Conservation (phyloP, 2,113 vertebrate species). For the Hemicordylus capensis region DNA sequence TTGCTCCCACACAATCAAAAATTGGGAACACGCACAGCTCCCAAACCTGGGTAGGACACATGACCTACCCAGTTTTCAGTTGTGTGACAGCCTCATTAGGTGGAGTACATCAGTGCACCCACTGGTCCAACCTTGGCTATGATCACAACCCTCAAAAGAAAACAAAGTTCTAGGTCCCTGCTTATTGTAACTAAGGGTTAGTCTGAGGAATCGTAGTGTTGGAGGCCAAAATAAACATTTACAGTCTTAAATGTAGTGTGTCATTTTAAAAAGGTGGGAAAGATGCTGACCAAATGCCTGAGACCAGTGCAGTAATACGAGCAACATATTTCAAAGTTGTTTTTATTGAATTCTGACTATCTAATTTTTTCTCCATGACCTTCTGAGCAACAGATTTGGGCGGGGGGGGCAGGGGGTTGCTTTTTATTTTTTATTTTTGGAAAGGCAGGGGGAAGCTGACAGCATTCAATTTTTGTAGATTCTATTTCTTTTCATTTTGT, state of each 20-base stretch:
- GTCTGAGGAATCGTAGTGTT: constrained; percentile 34
- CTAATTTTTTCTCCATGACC: constrained; percentile 54
- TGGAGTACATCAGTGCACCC: too few relatives aligned
- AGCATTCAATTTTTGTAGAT: constrained; percentile 29
- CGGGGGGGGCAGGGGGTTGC: neutral
- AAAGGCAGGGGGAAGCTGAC: neutral
- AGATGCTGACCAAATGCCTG: constrained; percentile 34
- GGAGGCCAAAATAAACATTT: constrained; percentile 48
- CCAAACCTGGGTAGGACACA: too few relatives aligned
- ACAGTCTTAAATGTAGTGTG: constrained; percentile 51
- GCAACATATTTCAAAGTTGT: constrained; percentile 53
- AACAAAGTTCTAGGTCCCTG: neutral
- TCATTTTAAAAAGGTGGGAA: constrained; percentile 50
- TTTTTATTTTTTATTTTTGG: constrained; percentile 34
- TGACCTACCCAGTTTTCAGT: too few relatives aligned
- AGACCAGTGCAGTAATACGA: constrained; percentile 47
- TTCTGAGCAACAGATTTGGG: neutral
- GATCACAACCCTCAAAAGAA: too few relatives aligned
- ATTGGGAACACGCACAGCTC: too few relatives aligned
- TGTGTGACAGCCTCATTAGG: too few relatives aligned
- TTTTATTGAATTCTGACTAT: constrained; percentile 58
- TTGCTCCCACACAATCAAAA: too few relatives aligned
- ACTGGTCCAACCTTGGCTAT: too few relatives aligned
- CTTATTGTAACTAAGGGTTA: neutral
- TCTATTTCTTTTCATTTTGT: constrained; percentile 34